Conservation (phyloP, 2,113 vertebrate species). For the Lagopus leucura region DNA sequence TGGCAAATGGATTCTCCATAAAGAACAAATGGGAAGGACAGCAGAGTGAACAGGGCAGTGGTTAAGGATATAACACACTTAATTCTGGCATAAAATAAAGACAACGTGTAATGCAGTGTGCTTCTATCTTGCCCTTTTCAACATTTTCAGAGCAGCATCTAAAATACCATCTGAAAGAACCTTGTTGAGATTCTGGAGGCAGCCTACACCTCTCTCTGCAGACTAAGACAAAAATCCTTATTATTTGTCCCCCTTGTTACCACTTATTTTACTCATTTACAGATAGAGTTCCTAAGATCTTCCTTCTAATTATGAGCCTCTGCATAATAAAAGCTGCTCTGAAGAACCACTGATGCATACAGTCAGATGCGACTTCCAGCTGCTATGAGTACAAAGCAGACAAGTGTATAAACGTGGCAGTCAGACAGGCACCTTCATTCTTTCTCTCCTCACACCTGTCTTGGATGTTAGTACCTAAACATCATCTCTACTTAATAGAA, state of each 20-base stretch:
- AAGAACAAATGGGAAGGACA: accelerated
- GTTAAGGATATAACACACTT: not conserved
- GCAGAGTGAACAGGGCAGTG: not conserved
- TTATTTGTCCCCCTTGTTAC: not conserved
- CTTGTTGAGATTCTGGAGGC: not conserved
- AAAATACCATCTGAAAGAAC: not conserved
- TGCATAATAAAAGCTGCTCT: not conserved
- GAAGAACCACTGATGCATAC: not conserved
- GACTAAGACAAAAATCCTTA: not conserved
- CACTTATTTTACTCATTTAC: not conserved
- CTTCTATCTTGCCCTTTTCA: not conserved
- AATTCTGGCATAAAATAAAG: not conserved
- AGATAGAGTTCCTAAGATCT: not conserved
- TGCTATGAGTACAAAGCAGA: not conserved
- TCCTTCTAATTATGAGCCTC: not conserved
- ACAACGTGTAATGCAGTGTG: not conserved
- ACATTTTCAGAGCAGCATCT: not conserved
- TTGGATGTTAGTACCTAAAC: not conserved
- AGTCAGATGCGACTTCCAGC: not conserved
- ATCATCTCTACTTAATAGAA: not conserved
- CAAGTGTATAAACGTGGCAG: accelerated
- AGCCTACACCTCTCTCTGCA: not conserved
- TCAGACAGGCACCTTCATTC: not conserved
- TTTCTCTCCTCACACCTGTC: not conserved
- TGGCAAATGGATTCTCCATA: not conserved